Conservation (phyloP, 1,140 invertebrate genomes). For the Apis florea region DNA sequence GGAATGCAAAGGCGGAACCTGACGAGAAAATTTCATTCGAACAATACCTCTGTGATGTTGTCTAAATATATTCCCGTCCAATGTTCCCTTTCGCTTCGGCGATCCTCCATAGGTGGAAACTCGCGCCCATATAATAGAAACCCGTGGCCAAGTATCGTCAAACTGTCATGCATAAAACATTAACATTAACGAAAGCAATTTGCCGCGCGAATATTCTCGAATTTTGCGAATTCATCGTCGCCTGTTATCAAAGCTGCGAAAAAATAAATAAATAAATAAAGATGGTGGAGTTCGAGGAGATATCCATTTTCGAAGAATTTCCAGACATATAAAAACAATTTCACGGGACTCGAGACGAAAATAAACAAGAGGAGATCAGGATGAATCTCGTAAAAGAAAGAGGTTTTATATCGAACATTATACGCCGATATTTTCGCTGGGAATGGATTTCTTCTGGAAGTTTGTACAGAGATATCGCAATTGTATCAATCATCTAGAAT, state of each 20-base stretch:
- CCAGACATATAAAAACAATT: background rate
- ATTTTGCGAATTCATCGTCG: background rate
- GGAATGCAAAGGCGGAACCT: too few species aligned
- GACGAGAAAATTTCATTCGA: background rate
- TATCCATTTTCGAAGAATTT: background rate
- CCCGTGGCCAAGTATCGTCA: background rate
- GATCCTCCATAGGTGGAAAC: background rate
- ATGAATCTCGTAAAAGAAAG: constrained; percentile 18
- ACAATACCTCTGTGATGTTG: background rate
- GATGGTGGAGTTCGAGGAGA: background rate
- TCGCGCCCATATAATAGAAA: background rate
- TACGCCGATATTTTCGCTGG: constrained; percentile 40
- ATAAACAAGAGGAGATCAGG: constrained; percentile 34
- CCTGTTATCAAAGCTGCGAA: too few species aligned
- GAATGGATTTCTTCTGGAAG: constrained; percentile 22
- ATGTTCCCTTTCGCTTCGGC: background rate
- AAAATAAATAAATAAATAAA: too few species aligned
- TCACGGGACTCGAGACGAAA: background rate
- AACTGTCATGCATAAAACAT: constrained; percentile 13
- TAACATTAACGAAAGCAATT: constrained; percentile 10
- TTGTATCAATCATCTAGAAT: constrained; percentile 46
- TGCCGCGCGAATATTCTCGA: too few species aligned
- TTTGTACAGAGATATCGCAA: constrained; percentile 31
- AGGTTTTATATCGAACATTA: constrained; percentile 41
- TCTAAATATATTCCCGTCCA: background rate